A percentile compares a stretch with the other conserved stretches of the same genome.
Evolutionary conservation across 2,888 invertebrate species (phyloP).

Genomic region (Heterodera filipjevi): DNA sequence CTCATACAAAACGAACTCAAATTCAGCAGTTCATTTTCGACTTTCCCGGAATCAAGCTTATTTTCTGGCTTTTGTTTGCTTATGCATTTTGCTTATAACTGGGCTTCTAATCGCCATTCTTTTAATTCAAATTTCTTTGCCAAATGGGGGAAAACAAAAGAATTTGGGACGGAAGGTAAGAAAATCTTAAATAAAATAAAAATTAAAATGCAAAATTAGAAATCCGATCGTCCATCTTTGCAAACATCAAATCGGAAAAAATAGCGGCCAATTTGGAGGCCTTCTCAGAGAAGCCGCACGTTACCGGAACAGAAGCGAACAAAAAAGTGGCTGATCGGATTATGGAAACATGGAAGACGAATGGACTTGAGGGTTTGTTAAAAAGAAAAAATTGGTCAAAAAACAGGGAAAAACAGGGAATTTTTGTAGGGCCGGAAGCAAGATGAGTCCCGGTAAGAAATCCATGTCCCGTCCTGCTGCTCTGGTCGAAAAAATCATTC

Average conservation of each 20-base stretch:
- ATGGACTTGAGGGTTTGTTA: slow-evolving; percentile 53
- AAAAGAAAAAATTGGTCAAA: no score
- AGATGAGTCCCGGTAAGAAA: no score
- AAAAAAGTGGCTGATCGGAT: slow-evolving; percentile 54
- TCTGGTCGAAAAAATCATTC: no score
- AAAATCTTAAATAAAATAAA: not conserved
- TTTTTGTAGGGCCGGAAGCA: no score
- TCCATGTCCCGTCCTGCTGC: no score
- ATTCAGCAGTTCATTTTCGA: not conserved
- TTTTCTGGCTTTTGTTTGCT: not conserved
- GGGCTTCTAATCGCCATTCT: not conserved
- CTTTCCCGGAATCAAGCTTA: not conserved
- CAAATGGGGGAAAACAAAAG: not conserved
- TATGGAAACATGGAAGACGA: slow-evolving; percentile 52
- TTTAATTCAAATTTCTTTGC: not conserved
- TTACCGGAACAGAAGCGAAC: slow-evolving; percentile 54
- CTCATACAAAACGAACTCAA: not conserved
- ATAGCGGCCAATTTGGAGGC: slow-evolving; percentile 9
- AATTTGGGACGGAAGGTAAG: not conserved
- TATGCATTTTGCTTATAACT: not conserved
- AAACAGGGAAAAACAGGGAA: no score
- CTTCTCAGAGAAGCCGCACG: not conserved
- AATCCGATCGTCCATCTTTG: slow-evolving; percentile 6
- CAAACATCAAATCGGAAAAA: not conserved
- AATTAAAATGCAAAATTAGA: not conserved